A percentile compares a stretch with the other conserved stretches of the same genome.
phyloP scores from a whole-genome alignment of 1,140 invertebrate genomes.

The Hyposmocoma kahamanoa region DNA sequence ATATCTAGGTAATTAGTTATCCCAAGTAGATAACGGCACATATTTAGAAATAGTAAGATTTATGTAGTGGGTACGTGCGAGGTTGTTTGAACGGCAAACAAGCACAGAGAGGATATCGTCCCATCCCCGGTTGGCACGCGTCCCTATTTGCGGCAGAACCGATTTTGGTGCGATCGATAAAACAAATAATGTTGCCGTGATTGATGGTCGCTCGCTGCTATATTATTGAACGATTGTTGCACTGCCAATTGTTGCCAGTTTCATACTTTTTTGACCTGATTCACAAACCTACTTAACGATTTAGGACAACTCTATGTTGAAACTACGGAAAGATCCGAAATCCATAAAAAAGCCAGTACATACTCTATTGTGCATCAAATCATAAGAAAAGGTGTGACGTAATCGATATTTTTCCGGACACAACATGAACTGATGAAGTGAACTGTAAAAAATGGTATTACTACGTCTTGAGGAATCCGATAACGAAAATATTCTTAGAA shows the following conservation, averaged over 20 bases:
- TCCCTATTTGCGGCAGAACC: slow-evolving; percentile 29
- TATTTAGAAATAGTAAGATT: slow-evolving; percentile 9
- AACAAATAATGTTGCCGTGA: slow-evolving; percentile 57
- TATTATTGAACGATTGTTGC: not conserved
- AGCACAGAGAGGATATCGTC: slow-evolving; percentile 19
- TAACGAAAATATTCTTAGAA: too few species aligned
- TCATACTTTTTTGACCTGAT: slow-evolving; percentile 7
- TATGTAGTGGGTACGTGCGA: slow-evolving; percentile 25
- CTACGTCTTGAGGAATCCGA: too few species aligned
- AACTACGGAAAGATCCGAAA: too few species aligned
- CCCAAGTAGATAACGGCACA: not conserved
- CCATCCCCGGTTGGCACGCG: slow-evolving; percentile 41
- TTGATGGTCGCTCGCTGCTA: slow-evolving; percentile 30
- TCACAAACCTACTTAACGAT: slow-evolving; percentile 17
- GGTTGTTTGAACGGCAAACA: slow-evolving; percentile 1
- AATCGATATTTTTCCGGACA: too few species aligned
- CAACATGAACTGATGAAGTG: too few species aligned
- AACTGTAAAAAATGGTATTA: too few species aligned
- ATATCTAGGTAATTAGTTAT: not conserved
- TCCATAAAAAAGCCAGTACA: too few species aligned
- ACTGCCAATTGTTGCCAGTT: slow-evolving; percentile 12
- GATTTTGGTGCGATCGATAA: slow-evolving; percentile 46
- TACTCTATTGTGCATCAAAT: too few species aligned
- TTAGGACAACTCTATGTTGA: too few species aligned
- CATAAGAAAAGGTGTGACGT: too few species aligned